A percentile compares a stretch with the other conserved stretches of the same genome.
Evolutionary conservation across 2,888 invertebrate genomes (phyloP).

Genomic region (Catocala sponsa): DNA sequence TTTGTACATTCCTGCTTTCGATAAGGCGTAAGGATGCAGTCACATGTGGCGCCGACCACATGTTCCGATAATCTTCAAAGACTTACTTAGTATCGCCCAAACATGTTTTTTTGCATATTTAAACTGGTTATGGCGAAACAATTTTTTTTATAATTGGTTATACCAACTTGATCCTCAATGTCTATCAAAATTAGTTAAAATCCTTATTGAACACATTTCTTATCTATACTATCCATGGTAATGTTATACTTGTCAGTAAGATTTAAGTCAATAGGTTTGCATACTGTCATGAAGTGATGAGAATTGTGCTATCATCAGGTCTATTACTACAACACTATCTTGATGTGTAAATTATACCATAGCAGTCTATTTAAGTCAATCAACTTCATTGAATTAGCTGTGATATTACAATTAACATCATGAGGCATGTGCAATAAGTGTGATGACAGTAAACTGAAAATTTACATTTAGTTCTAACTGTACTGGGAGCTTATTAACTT

Average conservation of each 20-base stretch:
- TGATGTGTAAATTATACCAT: slow-evolving; percentile 3
- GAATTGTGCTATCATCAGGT: too few species aligned
- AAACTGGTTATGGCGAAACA: background rate
- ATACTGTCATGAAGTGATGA: too few species aligned
- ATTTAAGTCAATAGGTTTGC: too few species aligned
- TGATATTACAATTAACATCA: slow-evolving; percentile 17
- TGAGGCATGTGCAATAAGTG: background rate
- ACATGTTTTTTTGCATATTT: background rate
- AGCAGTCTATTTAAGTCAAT: background rate
- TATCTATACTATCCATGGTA: too few species aligned
- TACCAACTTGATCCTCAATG: background rate
- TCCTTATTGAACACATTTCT: background rate
- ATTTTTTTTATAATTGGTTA: background rate
- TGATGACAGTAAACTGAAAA: slow-evolving; percentile 1
- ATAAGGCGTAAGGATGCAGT: background rate
- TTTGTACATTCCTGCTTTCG: background rate
- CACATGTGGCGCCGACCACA: too few species aligned
- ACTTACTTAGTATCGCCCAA: too few species aligned
- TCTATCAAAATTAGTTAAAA: background rate
- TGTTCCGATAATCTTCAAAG: too few species aligned
- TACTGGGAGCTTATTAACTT: slow-evolving; percentile 17
- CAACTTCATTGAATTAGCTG: slow-evolving; percentile 1
- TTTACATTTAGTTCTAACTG: slow-evolving; percentile 10
- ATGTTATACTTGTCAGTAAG: too few species aligned
- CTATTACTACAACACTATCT: background rate